These are phyloP conservation scores for Labrus mixtus DNA, from an alignment of 2,113 vertebrate genomes.

Conservation along the genomic window DNA sequence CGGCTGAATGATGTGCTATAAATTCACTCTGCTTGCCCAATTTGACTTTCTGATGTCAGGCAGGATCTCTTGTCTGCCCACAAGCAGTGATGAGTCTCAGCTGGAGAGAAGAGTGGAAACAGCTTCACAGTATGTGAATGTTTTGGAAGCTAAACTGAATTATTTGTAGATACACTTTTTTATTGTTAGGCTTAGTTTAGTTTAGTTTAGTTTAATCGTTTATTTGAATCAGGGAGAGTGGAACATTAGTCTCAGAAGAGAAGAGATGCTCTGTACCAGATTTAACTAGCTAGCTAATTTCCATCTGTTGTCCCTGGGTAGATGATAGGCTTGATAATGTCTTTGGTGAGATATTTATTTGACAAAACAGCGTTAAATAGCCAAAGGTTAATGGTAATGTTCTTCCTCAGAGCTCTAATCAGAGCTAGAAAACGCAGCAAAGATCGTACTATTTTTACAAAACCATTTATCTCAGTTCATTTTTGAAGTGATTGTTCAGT, in stretches of 20 bases:
- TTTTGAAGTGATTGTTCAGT: not conserved
- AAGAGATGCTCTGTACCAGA: too few species aligned
- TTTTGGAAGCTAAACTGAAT: not conserved
- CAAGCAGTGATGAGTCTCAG: slow-evolving; percentile 26
- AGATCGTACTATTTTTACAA: too few species aligned
- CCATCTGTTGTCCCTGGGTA: too few species aligned
- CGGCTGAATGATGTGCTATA: slow-evolving; percentile 15
- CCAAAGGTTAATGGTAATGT: not conserved
- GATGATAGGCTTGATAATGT: not conserved
- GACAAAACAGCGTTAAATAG: not conserved
- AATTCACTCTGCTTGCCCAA: slow-evolving; percentile 19
- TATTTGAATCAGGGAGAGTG: too few species aligned
- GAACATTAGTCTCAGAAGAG: too few species aligned
- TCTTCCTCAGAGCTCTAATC: not conserved
- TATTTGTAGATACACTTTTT: not conserved
- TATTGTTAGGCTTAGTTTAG: too few species aligned
- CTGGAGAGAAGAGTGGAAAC: not conserved
- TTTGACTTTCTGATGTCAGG: slow-evolving; percentile 13
- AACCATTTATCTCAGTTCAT: not conserved
- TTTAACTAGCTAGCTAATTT: too few species aligned
- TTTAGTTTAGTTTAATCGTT: too few species aligned
- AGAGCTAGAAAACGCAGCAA: not conserved
- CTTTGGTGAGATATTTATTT: not conserved
- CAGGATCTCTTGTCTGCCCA: slow-evolving; percentile 17
- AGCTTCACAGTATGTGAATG: not conserved